phyloP scores from a whole-genome alignment of 53 echinoderm and acorn worm species.

The Echinometra lucunter region DNA sequence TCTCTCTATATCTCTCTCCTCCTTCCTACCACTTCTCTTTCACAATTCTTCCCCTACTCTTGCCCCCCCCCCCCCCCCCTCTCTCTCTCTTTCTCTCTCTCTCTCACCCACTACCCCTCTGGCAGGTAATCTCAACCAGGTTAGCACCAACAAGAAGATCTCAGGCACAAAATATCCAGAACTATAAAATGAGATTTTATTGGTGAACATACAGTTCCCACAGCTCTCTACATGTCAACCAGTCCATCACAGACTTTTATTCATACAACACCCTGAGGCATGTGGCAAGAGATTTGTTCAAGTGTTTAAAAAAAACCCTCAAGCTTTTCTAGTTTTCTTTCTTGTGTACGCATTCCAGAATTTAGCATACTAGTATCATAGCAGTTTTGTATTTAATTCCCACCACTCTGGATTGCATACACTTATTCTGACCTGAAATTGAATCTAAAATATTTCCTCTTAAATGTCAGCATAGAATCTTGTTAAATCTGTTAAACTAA shows the following conservation, averaged over 20 bases:
- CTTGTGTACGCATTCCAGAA: no score
- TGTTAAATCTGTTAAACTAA: not conserved
- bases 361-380: no score
- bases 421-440: not conserved
- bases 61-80: not conserved
- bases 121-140: not conserved
- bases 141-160: not conserved
- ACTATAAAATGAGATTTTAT: not conserved
- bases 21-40: no score
- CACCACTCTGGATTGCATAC: not conserved
- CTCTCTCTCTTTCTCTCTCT: not conserved
- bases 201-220: not conserved
- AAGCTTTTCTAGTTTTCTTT: not conserved
- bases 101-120: not conserved
- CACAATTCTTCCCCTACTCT: no score
- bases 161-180: not conserved
- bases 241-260: not conserved
- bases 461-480: not conserved
- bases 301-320: not conserved
- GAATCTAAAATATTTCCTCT: not conserved
- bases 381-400: no score
- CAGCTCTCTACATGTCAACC: not conserved
- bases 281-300: not conserved
- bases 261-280: not conserved
- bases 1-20: no score